A percentile compares a stretch with the other conserved stretches of the same genome.
phyloP scores from a whole-genome alignment of 2,797 vertebrate species.

The Xenentodon cancila region DNA sequence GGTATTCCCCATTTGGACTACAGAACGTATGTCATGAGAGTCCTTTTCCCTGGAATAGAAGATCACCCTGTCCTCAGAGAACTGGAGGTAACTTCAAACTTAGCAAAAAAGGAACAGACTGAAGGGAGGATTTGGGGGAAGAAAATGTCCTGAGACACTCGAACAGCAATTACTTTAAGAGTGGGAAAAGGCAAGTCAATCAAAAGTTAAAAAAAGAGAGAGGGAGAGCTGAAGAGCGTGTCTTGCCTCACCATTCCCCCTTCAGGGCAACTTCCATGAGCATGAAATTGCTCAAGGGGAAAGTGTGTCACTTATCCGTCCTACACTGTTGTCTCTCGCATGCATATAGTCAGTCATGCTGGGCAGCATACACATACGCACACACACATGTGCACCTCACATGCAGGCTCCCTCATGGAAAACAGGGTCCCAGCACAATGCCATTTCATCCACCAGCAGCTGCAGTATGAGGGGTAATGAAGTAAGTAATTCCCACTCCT shows the following conservation, averaged over 20 bases:
- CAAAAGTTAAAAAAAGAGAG: conserved; percentile 21
- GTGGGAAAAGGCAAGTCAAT: conserved; percentile 38
- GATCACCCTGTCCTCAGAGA: conserved; percentile 95
- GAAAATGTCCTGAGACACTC: conserved; percentile 38
- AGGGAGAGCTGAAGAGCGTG: conserved; percentile 17
- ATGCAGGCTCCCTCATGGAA: conserved; percentile 54
- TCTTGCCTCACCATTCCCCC: conserved; percentile 23
- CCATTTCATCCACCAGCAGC: conserved; percentile 75
- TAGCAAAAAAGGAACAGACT: conserved; percentile 36
- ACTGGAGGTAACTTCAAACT: conserved; percentile 86
- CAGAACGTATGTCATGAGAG: conserved; percentile 93
- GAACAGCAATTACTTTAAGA: conserved; percentile 20
- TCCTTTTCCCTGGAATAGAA: conserved; percentile 96
- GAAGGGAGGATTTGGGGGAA: conserved; percentile 83
- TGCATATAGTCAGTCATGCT: conserved; percentile 20
- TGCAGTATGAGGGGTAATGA: conserved; percentile 76
- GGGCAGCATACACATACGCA: conserved; percentile 11
- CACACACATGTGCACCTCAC: conserved; percentile 22
- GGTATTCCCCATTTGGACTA: conserved; percentile 97
- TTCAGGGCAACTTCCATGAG: conserved; percentile 49
- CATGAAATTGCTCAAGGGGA: conserved; percentile 43
- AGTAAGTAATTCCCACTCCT: conserved; percentile 71
- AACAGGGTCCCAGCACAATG: conserved; percentile 68
- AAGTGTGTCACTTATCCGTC: conserved; percentile 51
- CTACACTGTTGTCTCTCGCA: conserved; percentile 31